Evolutionary conservation across 2,113 vertebrate genomes (phyloP).

Genomic region (Hiodon tergisus): DNA sequence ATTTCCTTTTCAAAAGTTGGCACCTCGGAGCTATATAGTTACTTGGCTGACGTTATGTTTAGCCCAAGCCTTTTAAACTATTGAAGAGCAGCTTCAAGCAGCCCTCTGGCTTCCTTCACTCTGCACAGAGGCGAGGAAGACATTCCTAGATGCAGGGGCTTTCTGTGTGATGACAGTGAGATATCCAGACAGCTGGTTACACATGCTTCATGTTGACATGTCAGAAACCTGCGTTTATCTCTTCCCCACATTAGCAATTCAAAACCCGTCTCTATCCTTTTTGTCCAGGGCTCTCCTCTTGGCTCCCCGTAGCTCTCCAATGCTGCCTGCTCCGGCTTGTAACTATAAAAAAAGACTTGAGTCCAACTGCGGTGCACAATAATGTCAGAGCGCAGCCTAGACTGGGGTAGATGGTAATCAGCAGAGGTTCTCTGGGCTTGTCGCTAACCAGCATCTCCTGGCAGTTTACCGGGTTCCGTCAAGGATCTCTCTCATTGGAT

Average conservation of each 20-base stretch:
- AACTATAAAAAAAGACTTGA: no score
- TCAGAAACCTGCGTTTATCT: constrained; percentile 24
- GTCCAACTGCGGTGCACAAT: background rate
- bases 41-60: background rate
- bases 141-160: constrained; percentile 17
- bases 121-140: constrained; percentile 7
- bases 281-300: background rate
- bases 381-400: background rate
- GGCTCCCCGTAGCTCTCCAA: background rate
- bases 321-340: background rate
- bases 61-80: background rate
- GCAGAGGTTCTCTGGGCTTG: no score
- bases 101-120: constrained; percentile 7
- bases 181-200: constrained; percentile 49
- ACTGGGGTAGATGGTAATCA: no score
- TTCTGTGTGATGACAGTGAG: constrained; percentile 48
- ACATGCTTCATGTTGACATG: constrained; percentile 46
- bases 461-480: no score
- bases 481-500: no score
- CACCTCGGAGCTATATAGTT: no score
- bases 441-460: no score
- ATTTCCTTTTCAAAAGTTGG: no score
- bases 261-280: background rate
- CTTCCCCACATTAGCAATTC: background rate
- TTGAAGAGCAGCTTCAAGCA: background rate